phyloP scores from a whole-genome alignment of 1,140 invertebrate species.

The Drosophila trapezifrons region DNA sequence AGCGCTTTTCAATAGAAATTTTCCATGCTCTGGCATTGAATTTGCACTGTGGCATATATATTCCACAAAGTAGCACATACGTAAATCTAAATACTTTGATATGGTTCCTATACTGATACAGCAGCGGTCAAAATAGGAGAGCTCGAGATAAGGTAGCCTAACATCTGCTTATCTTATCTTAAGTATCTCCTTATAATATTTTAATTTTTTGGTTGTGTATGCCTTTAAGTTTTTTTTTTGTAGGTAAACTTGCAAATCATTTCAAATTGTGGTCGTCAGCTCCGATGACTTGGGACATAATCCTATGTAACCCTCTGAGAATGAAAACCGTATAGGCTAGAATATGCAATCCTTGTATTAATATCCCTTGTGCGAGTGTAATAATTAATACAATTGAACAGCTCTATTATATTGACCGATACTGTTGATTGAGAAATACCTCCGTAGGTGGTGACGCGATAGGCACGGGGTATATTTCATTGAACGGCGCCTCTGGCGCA shows the following conservation, averaged over 20 bases:
- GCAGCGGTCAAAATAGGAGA: not conserved
- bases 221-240: no score
- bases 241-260: no score
- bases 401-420: not conserved
- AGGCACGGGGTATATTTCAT: constrained; percentile 28
- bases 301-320: no score
- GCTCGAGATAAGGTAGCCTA: no score
- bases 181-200: not conserved
- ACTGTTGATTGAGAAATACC: constrained; percentile 15
- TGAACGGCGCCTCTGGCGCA: constrained; percentile 34
- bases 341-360: no score
- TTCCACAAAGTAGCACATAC: constrained; percentile 43
- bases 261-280: no score
- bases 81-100: constrained; percentile 23
- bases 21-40: constrained; percentile 59
- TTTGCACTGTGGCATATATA: constrained; percentile 44
- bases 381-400: no score
- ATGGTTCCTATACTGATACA: constrained; percentile 1
- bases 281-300: no score
- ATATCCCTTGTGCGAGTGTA: no score
- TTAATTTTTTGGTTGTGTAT: no score
- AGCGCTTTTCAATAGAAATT: constrained; percentile 35
- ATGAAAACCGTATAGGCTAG: no score
- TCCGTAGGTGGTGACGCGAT: constrained; percentile 40
- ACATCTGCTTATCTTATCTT: not conserved